Conservation (phyloP, 2,113 vertebrate genomes). For the Poeciliopsis turrubarensis region DNA sequence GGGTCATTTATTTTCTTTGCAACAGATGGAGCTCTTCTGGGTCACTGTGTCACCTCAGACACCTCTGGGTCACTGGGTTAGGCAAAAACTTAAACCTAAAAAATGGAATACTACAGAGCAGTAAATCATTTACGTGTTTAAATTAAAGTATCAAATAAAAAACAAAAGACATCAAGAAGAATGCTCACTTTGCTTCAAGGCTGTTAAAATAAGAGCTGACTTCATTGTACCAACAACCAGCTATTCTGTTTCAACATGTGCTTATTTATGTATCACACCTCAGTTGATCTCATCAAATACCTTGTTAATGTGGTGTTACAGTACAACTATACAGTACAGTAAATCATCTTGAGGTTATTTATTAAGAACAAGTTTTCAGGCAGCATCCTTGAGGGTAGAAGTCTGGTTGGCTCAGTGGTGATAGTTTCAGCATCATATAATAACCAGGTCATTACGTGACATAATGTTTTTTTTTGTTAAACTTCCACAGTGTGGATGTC, state of each 20-base stretch:
- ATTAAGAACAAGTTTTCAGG: constrained; percentile 6
- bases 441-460: not conserved
- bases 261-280: not conserved
- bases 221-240: not conserved
- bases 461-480: not conserved
- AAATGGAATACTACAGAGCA: not conserved
- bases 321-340: not conserved
- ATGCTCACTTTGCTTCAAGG: not conserved
- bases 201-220: not conserved
- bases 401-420: not conserved
- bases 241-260: not conserved
- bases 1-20: not conserved
- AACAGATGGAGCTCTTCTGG: not conserved
- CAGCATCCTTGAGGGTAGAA: constrained; percentile 5
- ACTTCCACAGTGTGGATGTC: constrained; percentile 32
- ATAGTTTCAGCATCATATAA: constrained; percentile 21
- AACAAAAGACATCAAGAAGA: not conserved
- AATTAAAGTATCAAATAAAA: not conserved
- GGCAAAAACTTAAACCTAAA: not conserved
- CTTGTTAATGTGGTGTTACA: not conserved
- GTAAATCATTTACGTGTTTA: not conserved
- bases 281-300: not conserved
- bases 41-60: not conserved
- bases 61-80: not conserved
- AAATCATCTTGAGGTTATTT: not conserved